Percentiles rank a stretch among this genome's conserved stretches.
phyloP scores from a whole-genome alignment of 1,140 invertebrate species.

The Saxidomus purpurata region DNA sequence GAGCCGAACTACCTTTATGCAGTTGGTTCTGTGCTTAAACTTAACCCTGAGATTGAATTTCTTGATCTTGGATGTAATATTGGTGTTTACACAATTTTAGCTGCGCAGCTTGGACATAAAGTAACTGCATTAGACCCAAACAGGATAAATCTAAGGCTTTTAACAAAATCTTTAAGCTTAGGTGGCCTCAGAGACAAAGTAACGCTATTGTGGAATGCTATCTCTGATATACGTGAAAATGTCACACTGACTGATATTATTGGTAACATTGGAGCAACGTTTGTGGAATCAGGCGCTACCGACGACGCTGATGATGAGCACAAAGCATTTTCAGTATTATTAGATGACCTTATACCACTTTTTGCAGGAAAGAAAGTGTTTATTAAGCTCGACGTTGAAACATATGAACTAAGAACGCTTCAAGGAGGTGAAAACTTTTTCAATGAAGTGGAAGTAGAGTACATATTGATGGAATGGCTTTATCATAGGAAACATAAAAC shows the following conservation, averaged over 20 bases:
- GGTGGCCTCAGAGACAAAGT: conserved; percentile 66
- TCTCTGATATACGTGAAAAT: conserved; percentile 70
- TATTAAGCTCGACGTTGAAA: conserved; percentile 74
- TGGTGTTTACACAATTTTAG: conserved; percentile 77
- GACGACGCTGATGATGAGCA: conserved; percentile 22
- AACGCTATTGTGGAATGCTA: conserved; percentile 74
- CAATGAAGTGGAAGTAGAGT: conserved; percentile 68
- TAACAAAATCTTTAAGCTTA: conserved; percentile 70
- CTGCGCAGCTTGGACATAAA: conserved; percentile 71
- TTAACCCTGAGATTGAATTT: conserved; percentile 57
- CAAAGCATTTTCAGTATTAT: conserved; percentile 44
- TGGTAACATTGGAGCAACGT: conserved; percentile 77
- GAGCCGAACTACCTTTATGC: conserved; percentile 57
- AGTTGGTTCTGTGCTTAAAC: conserved; percentile 24
- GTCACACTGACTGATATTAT: conserved; percentile 68
- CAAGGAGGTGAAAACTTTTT: conserved; percentile 69
- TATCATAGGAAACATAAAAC: conserved; percentile 44
- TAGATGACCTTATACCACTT: conserved; percentile 69
- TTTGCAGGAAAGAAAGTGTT: conserved; percentile 57
- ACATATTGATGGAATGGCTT: conserved; percentile 81
- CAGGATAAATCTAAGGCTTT: conserved; percentile 65
- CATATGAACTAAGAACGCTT: conserved; percentile 75
- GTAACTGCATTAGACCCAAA: conserved; percentile 80
- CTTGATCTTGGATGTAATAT: conserved; percentile 81
- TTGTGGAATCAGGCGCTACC: background rate